Conservation (phyloP, 2,797 vertebrate species). For the Lacerta agilis region DNA sequence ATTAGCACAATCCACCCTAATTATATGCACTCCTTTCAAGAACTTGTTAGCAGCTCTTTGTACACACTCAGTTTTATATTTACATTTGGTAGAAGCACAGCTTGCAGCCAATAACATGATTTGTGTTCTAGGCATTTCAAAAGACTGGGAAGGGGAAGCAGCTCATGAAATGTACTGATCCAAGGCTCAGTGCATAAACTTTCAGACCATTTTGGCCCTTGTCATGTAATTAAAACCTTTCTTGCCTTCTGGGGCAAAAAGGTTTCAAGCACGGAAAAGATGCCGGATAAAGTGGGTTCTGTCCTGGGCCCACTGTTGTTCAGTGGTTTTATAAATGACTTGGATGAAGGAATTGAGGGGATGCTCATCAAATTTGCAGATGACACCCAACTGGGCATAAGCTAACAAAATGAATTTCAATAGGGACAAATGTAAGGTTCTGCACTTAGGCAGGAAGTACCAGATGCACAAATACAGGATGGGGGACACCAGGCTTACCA, state of each 20-base stretch:
- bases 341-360: too few species aligned
- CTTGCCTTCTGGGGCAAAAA: not conserved
- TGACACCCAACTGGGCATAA: too few species aligned
- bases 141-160: not conserved
- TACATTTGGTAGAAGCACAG: not conserved
- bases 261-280: not conserved
- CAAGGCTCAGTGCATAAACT: fast-evolving
- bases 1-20: not conserved
- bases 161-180: fast-evolving
- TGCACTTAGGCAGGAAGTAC: too few species aligned
- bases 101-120: not conserved
- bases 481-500: too few species aligned
- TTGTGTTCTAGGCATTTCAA: not conserved
- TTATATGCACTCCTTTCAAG: not conserved
- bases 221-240: not conserved
- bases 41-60: not conserved
- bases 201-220: not conserved
- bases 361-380: too few species aligned
- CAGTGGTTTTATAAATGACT: too few species aligned
- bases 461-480: too few species aligned
- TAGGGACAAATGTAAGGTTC: too few species aligned
- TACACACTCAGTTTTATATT: fast-evolving
- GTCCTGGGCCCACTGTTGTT: too few species aligned
- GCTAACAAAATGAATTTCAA: too few species aligned
- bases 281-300: too few species aligned